phyloP scores from a whole-genome alignment of 2,113 vertebrate species.

The Thunnus thynnus region DNA sequence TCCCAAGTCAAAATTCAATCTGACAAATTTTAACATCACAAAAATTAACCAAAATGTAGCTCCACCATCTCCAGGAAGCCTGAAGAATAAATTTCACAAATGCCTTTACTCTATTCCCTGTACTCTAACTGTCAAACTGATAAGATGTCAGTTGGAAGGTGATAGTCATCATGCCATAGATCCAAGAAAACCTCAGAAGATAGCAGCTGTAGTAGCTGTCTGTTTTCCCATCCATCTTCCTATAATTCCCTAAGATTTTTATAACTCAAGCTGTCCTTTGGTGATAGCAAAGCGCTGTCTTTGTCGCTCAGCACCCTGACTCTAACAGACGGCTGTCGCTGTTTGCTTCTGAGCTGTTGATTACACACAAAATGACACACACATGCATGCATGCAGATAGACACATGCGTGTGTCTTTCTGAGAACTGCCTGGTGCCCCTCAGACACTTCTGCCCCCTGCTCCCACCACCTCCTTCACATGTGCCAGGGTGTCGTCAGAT shows the following conservation, averaged over 20 bases:
- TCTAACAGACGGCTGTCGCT: constrained; percentile 19
- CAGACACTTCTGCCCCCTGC: constrained; percentile 23
- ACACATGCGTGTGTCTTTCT: constrained; percentile 5
- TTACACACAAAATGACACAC: constrained; percentile 23
- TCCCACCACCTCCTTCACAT: constrained; percentile 38
- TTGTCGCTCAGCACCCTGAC: constrained; percentile 4
- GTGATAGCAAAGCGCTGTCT: constrained; percentile 25
- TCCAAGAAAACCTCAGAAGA: neutral
- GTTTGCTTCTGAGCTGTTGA: constrained; percentile 48
- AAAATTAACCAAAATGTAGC: neutral
- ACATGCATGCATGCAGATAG: neutral
- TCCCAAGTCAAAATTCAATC: constrained; percentile 14
- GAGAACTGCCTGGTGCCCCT: constrained; percentile 40
- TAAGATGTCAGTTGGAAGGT: constrained; percentile 17
- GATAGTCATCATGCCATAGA: neutral
- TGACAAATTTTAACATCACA: neutral
- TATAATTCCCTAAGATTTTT: constrained; percentile 51
- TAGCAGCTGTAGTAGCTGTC: neutral
- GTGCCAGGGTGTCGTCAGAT: constrained; percentile 60
- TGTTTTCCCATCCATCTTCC: constrained; percentile 17
- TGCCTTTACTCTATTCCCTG: neutral
- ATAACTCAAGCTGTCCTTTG: constrained; percentile 44
- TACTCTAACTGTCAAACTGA: constrained; percentile 5
- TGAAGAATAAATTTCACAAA: neutral
- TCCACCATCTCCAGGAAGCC: neutral